Evolutionary conservation across 2,113 vertebrate genomes (phyloP), one percentile per base, ranked within the genome.

Genomic region (Sylvia atricapilla): DNA sequence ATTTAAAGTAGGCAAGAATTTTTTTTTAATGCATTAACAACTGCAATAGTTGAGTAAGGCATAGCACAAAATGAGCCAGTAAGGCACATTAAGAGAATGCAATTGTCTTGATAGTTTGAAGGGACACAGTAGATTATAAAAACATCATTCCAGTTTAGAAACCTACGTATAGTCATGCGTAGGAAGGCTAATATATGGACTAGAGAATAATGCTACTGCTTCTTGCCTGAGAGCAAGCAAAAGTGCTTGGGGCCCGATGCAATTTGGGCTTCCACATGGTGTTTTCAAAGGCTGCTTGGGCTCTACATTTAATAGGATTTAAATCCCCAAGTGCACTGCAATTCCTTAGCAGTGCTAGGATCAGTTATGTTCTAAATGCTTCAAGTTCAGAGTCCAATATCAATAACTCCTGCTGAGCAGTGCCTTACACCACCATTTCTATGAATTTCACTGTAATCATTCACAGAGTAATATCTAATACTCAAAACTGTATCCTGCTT

Each of bases 181-280:
- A 55, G 43, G 23, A 77, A 84, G 7, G 35, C 22, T 67, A 72
- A 76, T 55, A 79, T 3, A 43, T 8, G 46, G 41, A 75, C 22
- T 52, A 46, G 16, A 63, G 8, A 82, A 39, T 41, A 83, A 79
- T 1, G 2, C 28, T 30, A 33, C n/a, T 0, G 1, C 13, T 52
- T 83, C 68, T 88, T 66, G 49, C n/a, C 67, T 69, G 58, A 89
- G 60, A 89, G 21, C 46, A 72, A 84, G 53, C 16, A 62, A 66
- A 89, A 89, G 2, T 43, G 10, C 50, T 52, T 43, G 22, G 27
- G 17, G 22, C 20, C 10, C 2, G 0, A 4, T 6, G 20, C 5
- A 10, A 62, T 24, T 31, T 50, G 22, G 69, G 63, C 49, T 55
- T 84, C 43, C 15, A 63, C 13, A 2, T n/a, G 13, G 28, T 52